These are phyloP conservation scores for Chiloscyllium plagiosum DNA, from an alignment of 2,113 vertebrate genomes.

Conservation along the genomic window DNA sequence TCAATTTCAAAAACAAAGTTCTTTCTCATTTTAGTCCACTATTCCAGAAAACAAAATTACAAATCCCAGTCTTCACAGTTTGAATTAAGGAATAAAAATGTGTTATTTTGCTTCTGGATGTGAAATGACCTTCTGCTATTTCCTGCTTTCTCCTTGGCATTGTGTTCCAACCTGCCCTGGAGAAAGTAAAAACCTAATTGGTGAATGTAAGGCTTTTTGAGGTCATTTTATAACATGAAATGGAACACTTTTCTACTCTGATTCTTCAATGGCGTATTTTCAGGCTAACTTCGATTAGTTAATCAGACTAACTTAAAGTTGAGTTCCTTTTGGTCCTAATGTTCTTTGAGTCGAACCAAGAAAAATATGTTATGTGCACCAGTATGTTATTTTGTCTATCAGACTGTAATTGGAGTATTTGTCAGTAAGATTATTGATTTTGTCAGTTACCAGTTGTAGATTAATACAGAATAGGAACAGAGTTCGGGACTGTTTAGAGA, in stretches of 20 bases:
- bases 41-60: too few species aligned
- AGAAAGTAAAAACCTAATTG: not conserved
- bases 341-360: not conserved
- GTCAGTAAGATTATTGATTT: not conserved
- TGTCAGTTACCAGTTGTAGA: too few species aligned
- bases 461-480: not conserved
- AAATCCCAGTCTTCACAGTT: too few species aligned
- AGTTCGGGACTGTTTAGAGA: not conserved
- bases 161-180: not conserved
- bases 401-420: not conserved
- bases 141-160: not conserved
- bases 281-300: not conserved
- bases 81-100: not conserved
- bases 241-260: not conserved
- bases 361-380: not conserved
- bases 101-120: not conserved
- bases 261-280: not conserved
- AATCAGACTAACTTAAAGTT: not conserved
- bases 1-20: too few species aligned
- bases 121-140: not conserved
- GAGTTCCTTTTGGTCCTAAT: not conserved
- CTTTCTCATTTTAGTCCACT: too few species aligned
- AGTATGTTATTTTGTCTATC: not conserved
- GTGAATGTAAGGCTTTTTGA: not conserved
- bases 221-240: not conserved